A percentile compares a stretch with the other conserved stretches of the same genome.
phyloP scores from a whole-genome alignment of 1,140 invertebrate species.

The Drosophila persimilis region DNA sequence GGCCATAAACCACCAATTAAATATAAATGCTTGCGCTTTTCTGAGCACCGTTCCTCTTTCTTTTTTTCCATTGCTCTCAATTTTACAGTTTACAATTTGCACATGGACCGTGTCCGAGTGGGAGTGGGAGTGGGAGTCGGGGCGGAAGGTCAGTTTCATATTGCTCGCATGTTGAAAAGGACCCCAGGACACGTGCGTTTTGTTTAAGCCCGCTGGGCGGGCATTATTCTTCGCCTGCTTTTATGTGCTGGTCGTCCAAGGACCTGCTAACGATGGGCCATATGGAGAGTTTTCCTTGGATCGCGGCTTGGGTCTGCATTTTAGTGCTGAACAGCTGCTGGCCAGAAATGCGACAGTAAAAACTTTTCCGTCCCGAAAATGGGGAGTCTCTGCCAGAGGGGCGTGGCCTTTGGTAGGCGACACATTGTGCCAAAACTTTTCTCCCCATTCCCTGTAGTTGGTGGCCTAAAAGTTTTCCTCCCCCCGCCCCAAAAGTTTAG shows the following conservation, averaged over 20 bases:
- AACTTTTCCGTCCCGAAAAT: constrained; percentile 46
- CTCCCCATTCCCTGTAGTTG: not conserved
- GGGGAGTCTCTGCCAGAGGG: constrained; percentile 1
- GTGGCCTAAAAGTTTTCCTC: constrained; percentile 48
- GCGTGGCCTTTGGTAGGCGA: constrained; percentile 52
- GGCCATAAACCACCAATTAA: constrained; percentile 65
- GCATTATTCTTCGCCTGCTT: constrained; percentile 14
- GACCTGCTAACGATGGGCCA: constrained; percentile 44
- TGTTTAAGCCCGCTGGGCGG: constrained; percentile 56
- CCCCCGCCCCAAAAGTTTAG: constrained; percentile 31
- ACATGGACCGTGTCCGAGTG: constrained; percentile 45
- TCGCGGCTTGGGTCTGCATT: constrained; percentile 47
- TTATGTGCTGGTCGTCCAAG: constrained; percentile 28
- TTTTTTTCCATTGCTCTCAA: constrained; percentile 12
- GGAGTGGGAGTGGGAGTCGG: not conserved
- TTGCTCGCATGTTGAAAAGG: constrained; percentile 22
- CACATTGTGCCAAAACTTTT: constrained; percentile 73
- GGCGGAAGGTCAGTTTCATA: constrained; percentile 61
- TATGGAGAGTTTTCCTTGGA: constrained; percentile 11
- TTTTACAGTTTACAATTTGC: constrained; percentile 48
- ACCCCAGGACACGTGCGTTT: constrained; percentile 68
- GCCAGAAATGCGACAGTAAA: constrained; percentile 77
- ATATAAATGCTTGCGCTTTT: constrained; percentile 77
- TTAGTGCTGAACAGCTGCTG: constrained; percentile 55
- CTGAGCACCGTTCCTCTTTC: constrained; percentile 25